These are phyloP conservation scores for Solenopsis fugax DNA, from an alignment of 1,140 invertebrate genomes.

Conservation along the genomic window DNA sequence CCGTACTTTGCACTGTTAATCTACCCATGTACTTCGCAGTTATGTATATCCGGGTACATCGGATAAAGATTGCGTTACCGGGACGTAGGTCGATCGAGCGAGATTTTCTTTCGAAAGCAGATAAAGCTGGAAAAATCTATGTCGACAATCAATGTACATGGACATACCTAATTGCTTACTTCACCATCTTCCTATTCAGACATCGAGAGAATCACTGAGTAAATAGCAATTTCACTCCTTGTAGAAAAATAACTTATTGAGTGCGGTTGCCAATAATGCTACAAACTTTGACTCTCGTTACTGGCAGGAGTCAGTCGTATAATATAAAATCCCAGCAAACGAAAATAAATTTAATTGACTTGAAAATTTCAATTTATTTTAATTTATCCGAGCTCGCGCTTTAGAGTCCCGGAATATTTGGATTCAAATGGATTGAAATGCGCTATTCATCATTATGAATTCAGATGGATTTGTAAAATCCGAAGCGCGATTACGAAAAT, in stretches of 20 bases:
- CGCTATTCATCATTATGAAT: too few species aligned
- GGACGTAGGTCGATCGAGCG: background rate
- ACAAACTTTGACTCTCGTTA: constrained; percentile 41
- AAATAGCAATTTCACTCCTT: background rate
- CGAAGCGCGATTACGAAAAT: too few species aligned
- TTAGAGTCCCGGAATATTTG: too few species aligned
- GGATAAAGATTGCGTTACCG: constrained; percentile 34
- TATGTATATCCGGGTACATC: constrained; percentile 26
- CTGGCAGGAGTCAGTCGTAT: too few species aligned
- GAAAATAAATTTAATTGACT: too few species aligned
- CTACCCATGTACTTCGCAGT: background rate
- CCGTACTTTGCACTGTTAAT: constrained; percentile 31
- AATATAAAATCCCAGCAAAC: too few species aligned
- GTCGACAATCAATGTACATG: background rate
- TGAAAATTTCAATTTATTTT: too few species aligned
- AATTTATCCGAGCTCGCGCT: too few species aligned
- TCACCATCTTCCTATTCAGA: background rate
- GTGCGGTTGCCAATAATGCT: background rate
- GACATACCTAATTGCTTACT: background rate
- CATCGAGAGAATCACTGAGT: background rate
- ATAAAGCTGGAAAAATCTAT: constrained; percentile 3
- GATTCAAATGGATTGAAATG: too few species aligned
- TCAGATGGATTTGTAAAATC: too few species aligned
- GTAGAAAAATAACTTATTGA: constrained; percentile 1
- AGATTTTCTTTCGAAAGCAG: background rate